Base-by-base conservation (phyloP, 64 coral and sea anemone species). In the Actinia equina region DNA sequence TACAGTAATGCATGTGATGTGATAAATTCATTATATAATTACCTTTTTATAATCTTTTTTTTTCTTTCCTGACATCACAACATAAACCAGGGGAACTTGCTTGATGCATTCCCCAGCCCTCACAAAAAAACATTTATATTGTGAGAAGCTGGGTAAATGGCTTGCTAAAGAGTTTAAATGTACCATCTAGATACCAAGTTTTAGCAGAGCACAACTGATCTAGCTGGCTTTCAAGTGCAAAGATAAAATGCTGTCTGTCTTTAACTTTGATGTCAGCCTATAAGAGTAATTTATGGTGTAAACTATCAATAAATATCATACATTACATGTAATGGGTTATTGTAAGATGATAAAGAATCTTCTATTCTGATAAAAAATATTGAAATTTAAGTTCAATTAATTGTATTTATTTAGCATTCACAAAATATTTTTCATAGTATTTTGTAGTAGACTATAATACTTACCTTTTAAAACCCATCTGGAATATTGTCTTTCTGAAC, bases 111-210 rank as follows among this genome's bases (percentile, higher is more conserved):
- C n/a, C n/a, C n/a, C n/a, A n/a, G n/a, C n/a, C n/a, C n/a, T n/a
- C n/a, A n/a, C n/a, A n/a, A n/a, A n/a, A n/a, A n/a, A n/a, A n/a
- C n/a, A n/a, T n/a, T n/a, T n/a, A n/a, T n/a, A n/a, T n/a, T n/a
- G n/a, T n/a, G n/a, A n/a, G n/a, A n/a, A n/a, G n/a, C n/a, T n/a
- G n/a, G n/a, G n/a, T n/a, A n/a, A n/a, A n/a, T n/a, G n/a, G n/a
- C n/a, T n/a, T n/a, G n/a, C n/a, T n/a, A n/a, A n/a, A n/a, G n/a
- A 86, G 37, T 69, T 86, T 71, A 45, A 86, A 86, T 44, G 85
- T 86, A 20, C 85, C 85, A 86, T 86, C 85, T 59, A 86, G 20
- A n/a, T 70, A 65, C 42, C 59, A 86, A 44, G 59, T 67, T 59
- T 65, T 86, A 42, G 49, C 58, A 44, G 26, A 30, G 17, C 56